Evolutionary conservation across 2,797 vertebrate genomes (phyloP), one percentile per base, ranked within the genome.

Genomic region (Prionace glauca): DNA sequence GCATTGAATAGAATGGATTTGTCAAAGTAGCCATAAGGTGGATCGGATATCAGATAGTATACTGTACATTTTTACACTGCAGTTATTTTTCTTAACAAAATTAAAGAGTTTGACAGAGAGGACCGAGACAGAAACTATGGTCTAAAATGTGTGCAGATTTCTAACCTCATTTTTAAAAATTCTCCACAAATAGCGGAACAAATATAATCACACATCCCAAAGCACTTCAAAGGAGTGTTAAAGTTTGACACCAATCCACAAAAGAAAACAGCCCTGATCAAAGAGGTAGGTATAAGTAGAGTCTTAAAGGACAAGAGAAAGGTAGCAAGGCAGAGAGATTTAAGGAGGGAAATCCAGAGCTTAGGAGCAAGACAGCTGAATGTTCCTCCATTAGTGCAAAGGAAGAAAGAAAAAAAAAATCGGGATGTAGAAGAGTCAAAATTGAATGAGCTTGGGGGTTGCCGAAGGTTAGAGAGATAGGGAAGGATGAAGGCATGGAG

Each of bases 1-100:
- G 26, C 12, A 77, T 50, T 95, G 93, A 95, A 95, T 95, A 56
- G 93, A 95, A 77, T 74, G 93, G 93, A 69, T 56, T 95, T 77
- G 93, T 95, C 90, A 92, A 69, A 92, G 90, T 92, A 92, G 56
- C 87, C 87, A 90, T 29, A 29, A 62, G 65, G 3, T 41, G 90
- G 90, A 41, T 92, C 65, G 18, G 90, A 92, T 92, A 41, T 69
- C 90, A 41, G 65, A 41, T 92, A 67, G 18, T 36, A 22, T 22
- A 92, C 90, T 92, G 90, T 92, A 92, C 90, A 92, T 92, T 69
- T 67, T 41, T 69, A 67, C 41, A 67, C 10, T n/a, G 8, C 90
- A 92, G n/a, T 11, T 41, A 24, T 69, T 69, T n/a, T 77, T 77
- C 72, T 77, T 77, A 77, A 74, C 10, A 18, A 87, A 87, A 26